Conservation (phyloP, 1,140 invertebrate genomes). For the Sitobion miscanthi region DNA sequence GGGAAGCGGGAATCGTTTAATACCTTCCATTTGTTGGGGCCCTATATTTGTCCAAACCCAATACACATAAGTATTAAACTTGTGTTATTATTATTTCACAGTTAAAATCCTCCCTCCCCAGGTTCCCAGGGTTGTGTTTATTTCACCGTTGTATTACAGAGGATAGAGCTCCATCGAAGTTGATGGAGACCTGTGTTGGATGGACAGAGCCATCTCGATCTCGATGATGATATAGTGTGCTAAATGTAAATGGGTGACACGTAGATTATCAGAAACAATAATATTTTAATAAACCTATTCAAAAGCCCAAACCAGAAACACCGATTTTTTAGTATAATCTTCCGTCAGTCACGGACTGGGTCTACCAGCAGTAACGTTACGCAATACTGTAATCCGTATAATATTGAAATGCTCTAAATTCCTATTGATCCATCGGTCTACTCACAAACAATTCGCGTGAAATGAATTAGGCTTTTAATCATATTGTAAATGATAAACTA, state of each 20-base stretch:
- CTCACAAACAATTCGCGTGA: background rate
- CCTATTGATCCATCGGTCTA: background rate
- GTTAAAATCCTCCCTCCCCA: background rate
- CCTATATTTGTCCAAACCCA: background rate
- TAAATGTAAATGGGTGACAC: background rate
- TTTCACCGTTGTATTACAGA: background rate
- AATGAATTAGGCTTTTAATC: background rate
- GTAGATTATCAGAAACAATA: background rate
- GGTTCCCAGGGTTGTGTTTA: too few relatives aligned
- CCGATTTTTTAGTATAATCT: background rate
- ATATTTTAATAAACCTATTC: background rate
- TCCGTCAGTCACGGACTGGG: background rate
- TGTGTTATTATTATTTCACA: background rate
- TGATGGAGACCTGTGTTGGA: background rate
- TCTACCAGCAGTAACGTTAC: background rate
- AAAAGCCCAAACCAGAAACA: background rate
- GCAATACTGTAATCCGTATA: background rate
- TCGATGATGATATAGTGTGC: background rate
- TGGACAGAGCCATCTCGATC: background rate
- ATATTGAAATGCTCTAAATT: background rate
- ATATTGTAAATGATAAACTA: constrained; percentile 1
- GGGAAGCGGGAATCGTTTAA: background rate
- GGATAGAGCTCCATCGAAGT: too few relatives aligned
- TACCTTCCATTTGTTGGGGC: background rate
- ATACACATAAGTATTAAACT: background rate